Evolutionary conservation across 2,113 vertebrate genomes (phyloP), one percentile per base, ranked within the genome.

Genomic region (Oncorhynchus kisutch): DNA sequence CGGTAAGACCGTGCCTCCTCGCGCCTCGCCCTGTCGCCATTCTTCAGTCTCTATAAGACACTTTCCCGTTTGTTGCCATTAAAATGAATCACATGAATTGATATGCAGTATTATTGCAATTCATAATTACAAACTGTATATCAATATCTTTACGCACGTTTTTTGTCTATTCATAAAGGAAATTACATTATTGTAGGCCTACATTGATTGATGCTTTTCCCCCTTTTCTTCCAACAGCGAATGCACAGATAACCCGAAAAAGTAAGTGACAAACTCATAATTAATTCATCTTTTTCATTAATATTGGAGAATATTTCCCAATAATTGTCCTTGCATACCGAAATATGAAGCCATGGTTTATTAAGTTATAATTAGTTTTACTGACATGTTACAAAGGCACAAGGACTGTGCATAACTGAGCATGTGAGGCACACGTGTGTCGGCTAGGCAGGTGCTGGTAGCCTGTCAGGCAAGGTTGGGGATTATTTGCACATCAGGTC

Each of bases 171-270:
- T 45, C 27, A 18, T 74, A 49, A 49, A 11, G 12, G 12, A 39
- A 59, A 72, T 13, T 0, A 24, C 59, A 22, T 62, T 62, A 22
- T 62, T 22, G 13, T 24, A 8, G 24, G 24, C 7, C 60, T 25
- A 22, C 60, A 14, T 51, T 67, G 31, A 68, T 48, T 20, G 3
- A n/a, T 27, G 13, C n/a, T 73, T 73, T 12, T 74, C 64, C 64
- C 49, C 48, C 48, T 79, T 65, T 49, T 82, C 72, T 80, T 83
- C 9, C 73, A 29, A 29, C 83, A 98, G 96, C 95, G 88, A 96
- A 95, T 6, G 90, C 95, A 91, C 95, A 95, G 92, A 95, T 96
- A 62, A 96, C 95, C 89, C 94, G 93, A 73, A 99, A 98, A 96
- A 93, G 97, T 98, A 95, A 98, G 97, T 96, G 81, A 6, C 9